These are phyloP conservation scores for Fistularia tabacaria DNA, from an alignment of 2,797 vertebrate genomes.

Conservation along the genomic window DNA sequence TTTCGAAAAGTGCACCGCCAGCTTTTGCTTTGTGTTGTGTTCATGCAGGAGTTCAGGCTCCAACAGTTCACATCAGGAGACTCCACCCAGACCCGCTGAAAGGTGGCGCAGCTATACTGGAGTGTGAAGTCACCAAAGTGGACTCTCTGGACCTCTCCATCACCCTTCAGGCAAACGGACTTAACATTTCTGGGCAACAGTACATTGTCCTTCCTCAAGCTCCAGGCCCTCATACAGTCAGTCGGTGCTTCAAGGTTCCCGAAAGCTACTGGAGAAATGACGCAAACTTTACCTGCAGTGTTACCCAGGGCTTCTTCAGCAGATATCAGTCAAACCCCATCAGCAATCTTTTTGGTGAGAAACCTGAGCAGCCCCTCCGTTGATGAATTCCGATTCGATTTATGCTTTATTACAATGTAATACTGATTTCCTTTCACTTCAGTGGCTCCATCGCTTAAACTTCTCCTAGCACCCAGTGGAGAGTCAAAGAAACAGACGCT, in stretches of 20 bases:
- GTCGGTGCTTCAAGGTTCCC: constrained; percentile 31
- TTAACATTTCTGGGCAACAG: not conserved
- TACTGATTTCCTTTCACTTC: not conserved
- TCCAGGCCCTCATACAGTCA: constrained; percentile 37
- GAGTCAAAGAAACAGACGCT: constrained; percentile 37
- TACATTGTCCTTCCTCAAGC: constrained; percentile 36
- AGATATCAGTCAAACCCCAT: constrained; percentile 12
- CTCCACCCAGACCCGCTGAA: constrained; percentile 29
- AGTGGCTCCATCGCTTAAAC: constrained; percentile 53
- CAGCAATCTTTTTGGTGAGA: constrained; percentile 57
- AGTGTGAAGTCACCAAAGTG: constrained; percentile 51
- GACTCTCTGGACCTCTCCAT: constrained; percentile 50
- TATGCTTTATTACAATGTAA: not conserved
- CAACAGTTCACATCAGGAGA: constrained; percentile 58
- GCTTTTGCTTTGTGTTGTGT: not conserved
- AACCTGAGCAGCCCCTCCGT: not conserved
- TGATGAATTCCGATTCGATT: not conserved
- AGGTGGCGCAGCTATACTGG: constrained; percentile 29
- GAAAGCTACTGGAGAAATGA: accelerated
- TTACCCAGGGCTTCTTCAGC: constrained; percentile 40
- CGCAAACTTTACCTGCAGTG: constrained; percentile 46
- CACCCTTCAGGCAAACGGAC: constrained; percentile 37
- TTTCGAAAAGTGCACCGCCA: not conserved
- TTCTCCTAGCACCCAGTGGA: constrained; percentile 35
- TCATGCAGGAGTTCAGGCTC: constrained; percentile 30